These are phyloP conservation scores for Crax fasciolata DNA, from an alignment of 2,797 vertebrate species.

Conservation along the genomic window DNA sequence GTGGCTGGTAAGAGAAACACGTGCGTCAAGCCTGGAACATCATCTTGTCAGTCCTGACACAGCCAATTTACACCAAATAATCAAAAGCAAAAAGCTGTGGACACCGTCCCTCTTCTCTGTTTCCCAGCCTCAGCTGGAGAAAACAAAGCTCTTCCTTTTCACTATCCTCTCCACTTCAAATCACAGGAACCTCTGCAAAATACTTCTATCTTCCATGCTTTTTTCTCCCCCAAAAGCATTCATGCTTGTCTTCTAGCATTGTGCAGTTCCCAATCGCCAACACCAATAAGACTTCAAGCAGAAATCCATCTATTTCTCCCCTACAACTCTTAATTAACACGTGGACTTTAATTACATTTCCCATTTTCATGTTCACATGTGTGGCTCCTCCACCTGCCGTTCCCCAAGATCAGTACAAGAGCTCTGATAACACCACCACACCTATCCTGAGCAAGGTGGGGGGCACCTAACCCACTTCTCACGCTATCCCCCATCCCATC, in stretches of 20 bases:
- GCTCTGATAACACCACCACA: background rate
- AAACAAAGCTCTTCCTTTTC: background rate
- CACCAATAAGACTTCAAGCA: background rate
- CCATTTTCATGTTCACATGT: background rate
- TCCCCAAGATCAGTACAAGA: background rate
- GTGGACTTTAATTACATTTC: constrained; percentile 46
- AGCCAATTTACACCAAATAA: background rate
- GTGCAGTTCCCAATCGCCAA: background rate
- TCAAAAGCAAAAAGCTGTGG: background rate
- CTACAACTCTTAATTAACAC: constrained; percentile 24
- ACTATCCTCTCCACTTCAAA: rapidly evolving
- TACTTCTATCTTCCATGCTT: background rate
- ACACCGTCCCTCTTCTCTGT: rapidly evolving
- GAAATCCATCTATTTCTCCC: constrained; percentile 34
- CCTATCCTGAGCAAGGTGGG: background rate
- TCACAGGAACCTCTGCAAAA: background rate
- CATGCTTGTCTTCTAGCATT: background rate
- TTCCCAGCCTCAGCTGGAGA: background rate
- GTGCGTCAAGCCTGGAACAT: background rate
- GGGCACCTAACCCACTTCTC: background rate
- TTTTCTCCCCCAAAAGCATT: background rate
- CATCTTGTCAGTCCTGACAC: rapidly evolving
- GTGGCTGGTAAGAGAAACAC: background rate
- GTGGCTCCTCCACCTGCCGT: background rate
- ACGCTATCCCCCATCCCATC: background rate